phyloP scores from a whole-genome alignment of 2,888 invertebrate genomes.

The Halictus ligatus region DNA sequence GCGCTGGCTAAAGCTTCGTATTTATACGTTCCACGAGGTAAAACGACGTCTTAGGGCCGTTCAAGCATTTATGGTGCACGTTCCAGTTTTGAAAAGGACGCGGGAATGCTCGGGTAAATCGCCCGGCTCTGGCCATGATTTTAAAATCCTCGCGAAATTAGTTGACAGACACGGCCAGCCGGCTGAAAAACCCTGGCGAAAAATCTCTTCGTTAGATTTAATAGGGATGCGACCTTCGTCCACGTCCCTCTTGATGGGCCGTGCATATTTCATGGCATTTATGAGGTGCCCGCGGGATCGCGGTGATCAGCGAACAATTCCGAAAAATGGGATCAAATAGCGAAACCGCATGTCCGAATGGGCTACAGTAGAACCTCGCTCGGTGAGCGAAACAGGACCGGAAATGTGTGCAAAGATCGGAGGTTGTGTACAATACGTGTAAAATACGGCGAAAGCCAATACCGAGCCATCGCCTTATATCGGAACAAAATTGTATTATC shows the following conservation, averaged over 20 bases:
- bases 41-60: conserved; percentile 70
- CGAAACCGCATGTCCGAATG: conserved; percentile 1
- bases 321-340: conserved; percentile 25
- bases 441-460: too few species aligned
- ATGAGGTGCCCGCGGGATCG: not conserved
- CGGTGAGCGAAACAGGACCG: not conserved
- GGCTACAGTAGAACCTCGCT: not conserved
- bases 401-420: not conserved
- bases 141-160: conserved; percentile 72
- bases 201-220: conserved; percentile 66
- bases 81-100: conserved; percentile 69
- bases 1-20: conserved; percentile 70
- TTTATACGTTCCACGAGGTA: conserved; percentile 69
- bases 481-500: too few species aligned
- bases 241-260: conserved; percentile 37
- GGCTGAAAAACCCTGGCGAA: conserved; percentile 34
- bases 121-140: conserved; percentile 63
- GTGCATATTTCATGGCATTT: conserved; percentile 49
- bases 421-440: too few species aligned
- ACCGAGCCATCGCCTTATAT: too few species aligned
- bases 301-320: conserved; percentile 23
- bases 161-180: conserved; percentile 62
- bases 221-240: conserved; percentile 60
- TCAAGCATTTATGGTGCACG: conserved; percentile 71
- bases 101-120: conserved; percentile 71